Percentiles rank a stretch among this genome's conserved stretches.
These are phyloP conservation scores for Drosophila macrospina DNA, from an alignment of 2,888 invertebrate species.

Conservation along the genomic window DNA sequence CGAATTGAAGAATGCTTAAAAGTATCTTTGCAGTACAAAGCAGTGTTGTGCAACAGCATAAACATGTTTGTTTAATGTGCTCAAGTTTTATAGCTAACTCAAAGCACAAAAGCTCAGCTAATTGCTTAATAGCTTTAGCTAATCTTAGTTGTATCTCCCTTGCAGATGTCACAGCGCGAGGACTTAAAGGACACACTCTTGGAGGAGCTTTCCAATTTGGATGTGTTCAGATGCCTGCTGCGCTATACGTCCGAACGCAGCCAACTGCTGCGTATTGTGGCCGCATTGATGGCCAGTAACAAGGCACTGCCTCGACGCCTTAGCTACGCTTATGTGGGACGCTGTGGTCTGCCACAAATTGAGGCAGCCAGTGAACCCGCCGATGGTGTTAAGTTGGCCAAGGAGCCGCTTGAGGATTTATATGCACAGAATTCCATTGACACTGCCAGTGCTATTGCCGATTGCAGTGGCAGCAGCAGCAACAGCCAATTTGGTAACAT, in stretches of 20 bases:
- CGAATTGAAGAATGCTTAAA: background rate
- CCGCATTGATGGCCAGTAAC: conserved; percentile 79
- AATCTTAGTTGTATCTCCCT: background rate
- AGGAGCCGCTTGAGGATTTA: background rate
- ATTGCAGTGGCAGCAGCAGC: background rate
- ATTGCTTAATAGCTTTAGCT: background rate
- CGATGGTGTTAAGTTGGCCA: background rate
- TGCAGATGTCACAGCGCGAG: conserved; percentile 82
- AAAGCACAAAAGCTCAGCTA: background rate
- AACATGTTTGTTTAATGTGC: no score
- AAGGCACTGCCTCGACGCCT: conserved; percentile 80
- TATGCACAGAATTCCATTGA: conserved; percentile 1
- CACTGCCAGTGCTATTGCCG: conserved; percentile 9
- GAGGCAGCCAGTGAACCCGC: conserved; percentile 6
- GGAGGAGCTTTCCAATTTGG: conserved; percentile 83
- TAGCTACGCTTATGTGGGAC: conserved; percentile 62
- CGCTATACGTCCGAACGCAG: conserved; percentile 82
- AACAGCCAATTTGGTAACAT: no score
- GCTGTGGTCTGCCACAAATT: conserved; percentile 13
- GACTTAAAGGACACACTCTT: conserved; percentile 81
- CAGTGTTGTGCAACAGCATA: no score
- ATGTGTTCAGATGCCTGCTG: conserved; percentile 82
- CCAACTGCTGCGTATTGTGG: conserved; percentile 83
- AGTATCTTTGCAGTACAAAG: background rate
- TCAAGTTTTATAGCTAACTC: background rate